Evolutionary conservation across 2,797 vertebrate species (phyloP).

Genomic region (Myripristis murdjan): DNA sequence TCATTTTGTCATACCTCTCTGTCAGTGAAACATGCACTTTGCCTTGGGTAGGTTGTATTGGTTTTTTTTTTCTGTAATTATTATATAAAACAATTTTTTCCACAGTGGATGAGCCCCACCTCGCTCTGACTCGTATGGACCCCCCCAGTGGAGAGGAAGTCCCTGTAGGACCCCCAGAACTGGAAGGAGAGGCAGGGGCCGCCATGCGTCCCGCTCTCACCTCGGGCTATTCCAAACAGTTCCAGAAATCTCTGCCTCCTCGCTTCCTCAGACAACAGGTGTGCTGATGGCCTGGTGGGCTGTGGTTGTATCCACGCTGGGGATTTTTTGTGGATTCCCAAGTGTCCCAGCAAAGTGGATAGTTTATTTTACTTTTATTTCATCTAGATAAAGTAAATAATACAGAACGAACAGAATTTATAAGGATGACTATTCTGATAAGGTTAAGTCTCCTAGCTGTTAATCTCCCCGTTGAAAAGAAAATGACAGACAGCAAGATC

Average conservation of each 20-base stretch:
- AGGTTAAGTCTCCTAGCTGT: too few relatives aligned
- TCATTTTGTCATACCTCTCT: background rate
- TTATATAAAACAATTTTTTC: background rate
- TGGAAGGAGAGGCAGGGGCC: constrained; percentile 90
- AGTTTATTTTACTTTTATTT: too few relatives aligned
- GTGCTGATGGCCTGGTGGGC: constrained; percentile 14
- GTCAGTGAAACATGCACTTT: background rate
- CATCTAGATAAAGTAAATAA: too few relatives aligned
- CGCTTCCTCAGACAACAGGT: constrained; percentile 99
- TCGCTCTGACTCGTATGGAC: constrained; percentile 79
- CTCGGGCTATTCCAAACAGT: constrained; percentile 98
- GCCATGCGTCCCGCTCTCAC: constrained; percentile 92
- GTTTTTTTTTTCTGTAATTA: background rate
- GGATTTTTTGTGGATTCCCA: too few relatives aligned
- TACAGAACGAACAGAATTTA: too few relatives aligned
- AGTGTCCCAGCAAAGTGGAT: too few relatives aligned
- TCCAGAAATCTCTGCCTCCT: constrained; percentile 97
- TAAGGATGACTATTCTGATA: too few relatives aligned
- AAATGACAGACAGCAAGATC: too few relatives aligned
- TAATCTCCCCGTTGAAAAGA: too few relatives aligned
- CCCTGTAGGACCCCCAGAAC: constrained; percentile 82
- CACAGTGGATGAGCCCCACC: constrained; percentile 82
- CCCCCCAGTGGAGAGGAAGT: constrained; percentile 80
- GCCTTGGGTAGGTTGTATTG: background rate
- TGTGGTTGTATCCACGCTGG: too few relatives aligned